Conservation (phyloP, 1,140 invertebrate species). For the Drosophila sproati region DNA sequence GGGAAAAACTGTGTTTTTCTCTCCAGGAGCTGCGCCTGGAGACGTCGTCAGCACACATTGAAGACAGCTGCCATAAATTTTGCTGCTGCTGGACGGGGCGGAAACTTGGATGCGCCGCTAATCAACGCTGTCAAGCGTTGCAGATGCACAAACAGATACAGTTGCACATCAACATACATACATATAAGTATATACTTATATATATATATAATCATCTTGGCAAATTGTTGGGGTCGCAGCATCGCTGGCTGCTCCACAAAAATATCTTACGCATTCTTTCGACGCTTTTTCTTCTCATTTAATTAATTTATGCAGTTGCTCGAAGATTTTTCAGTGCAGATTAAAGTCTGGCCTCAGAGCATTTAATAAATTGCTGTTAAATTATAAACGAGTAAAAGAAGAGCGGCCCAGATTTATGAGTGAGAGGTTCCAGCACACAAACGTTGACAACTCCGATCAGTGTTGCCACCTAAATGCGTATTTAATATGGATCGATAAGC, state of each 20-base stretch:
- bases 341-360: constrained; percentile 55
- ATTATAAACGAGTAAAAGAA: constrained; percentile 55
- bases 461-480: constrained; percentile 38
- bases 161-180: constrained; percentile 21
- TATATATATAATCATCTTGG: constrained; percentile 31
- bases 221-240: constrained; percentile 47
- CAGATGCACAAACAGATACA: constrained; percentile 10
- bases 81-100: constrained; percentile 19
- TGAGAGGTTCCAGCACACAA: not conserved
- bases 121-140: constrained; percentile 60
- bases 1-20: constrained; percentile 13
- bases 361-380: constrained; percentile 79
- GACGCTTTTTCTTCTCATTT: constrained; percentile 20
- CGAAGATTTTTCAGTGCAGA: constrained; percentile 63
- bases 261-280: constrained; percentile 67
- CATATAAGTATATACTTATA: constrained; percentile 31
- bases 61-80: constrained; percentile 67
- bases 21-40: constrained; percentile 20
- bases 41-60: constrained; percentile 42
- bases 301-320: constrained; percentile 79
- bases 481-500: constrained; percentile 44
- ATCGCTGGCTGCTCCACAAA: constrained; percentile 26
- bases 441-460: not conserved
- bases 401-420: constrained; percentile 33
- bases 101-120: constrained; percentile 45